Base-by-base conservation (phyloP, 2,888 invertebrate genomes). In the Agrotis segetum region DNA sequence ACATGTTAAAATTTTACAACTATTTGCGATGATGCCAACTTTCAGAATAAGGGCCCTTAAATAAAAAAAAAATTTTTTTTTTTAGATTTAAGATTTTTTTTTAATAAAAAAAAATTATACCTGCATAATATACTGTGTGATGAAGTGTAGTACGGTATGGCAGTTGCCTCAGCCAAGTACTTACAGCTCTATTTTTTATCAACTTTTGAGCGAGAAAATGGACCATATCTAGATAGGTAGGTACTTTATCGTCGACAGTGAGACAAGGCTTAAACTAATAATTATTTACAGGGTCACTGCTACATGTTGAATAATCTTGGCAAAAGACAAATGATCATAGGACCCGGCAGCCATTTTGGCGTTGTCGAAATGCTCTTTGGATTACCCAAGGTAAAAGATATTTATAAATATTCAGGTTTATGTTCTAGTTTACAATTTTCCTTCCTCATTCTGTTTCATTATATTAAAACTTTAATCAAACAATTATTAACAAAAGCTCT, bases 301-400 rank as follows among this genome's bases (percentile, higher is more conserved):
- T 93, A 95, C 65, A 80, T 93, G 29, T 78, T 95, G 52, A 91
- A 92, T 81, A 79, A 91, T 67, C 75, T 79, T 0, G 96, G 94
- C 0, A 93, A 90, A 78, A 82, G 91, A 13, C 84, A 91, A 14
- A 87, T 84, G 34, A 86, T 86, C 6, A 86, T 93, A n/a, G 92
- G 93, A 11, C 93, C 96, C 9, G 95, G 95, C 7, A 84, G 86
- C 40, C 89, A 93, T 68, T 93, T 96, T 76, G 96, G 96, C 40
- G 91, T 90, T 29, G 77, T 96, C 0, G 96, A 96, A 90, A 96
- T 96, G 96, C 85, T 96, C 1, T 95, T 92, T 74, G 95, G 96
- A 29, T 85, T 96, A 16, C 96, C 96, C 1, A 96, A 96, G 87
- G 95, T 93, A 85, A 85, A 87, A 64, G 62, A 21, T 53, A 29